These are phyloP conservation scores for Dermochelys coriacea DNA, from an alignment of 2,797 vertebrate species.

Conservation along the genomic window DNA sequence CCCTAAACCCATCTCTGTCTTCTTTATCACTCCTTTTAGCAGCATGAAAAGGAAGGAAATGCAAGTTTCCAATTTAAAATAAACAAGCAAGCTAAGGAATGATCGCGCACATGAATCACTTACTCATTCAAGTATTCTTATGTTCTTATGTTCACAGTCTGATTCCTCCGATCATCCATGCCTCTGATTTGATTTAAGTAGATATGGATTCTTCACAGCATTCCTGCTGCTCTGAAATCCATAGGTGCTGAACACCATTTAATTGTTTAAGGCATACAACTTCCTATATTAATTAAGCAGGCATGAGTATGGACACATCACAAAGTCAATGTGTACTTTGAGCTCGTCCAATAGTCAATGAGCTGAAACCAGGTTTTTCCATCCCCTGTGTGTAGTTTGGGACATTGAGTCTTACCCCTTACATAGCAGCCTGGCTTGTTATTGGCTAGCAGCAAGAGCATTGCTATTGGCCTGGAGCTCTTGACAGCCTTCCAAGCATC, in stretches of 20 bases:
- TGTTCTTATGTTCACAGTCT: neutral
- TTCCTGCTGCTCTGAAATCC: neutral
- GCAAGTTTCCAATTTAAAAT: conserved; percentile 8
- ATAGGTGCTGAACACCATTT: neutral
- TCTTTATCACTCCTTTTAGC: neutral
- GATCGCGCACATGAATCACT: neutral
- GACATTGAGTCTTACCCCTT: neutral
- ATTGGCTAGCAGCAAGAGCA: neutral
- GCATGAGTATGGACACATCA: neutral
- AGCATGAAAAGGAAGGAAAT: neutral
- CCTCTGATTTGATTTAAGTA: neutral
- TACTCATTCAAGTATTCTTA: too few relatives aligned
- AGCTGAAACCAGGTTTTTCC: neutral
- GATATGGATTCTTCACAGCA: neutral
- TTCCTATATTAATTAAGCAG: neutral
- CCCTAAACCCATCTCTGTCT: neutral
- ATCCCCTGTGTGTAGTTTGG: neutral
- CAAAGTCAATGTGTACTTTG: neutral
- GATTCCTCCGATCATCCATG: neutral
- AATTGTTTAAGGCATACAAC: neutral
- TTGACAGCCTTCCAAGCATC: fast-evolving
- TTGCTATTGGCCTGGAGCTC: neutral
- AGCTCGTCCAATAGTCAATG: neutral
- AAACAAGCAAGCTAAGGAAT: neutral
- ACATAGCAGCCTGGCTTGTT: neutral